These are phyloP conservation scores for Lutraria lutraria DNA, from an alignment of 2,888 invertebrate genomes.

Conservation along the genomic window DNA sequence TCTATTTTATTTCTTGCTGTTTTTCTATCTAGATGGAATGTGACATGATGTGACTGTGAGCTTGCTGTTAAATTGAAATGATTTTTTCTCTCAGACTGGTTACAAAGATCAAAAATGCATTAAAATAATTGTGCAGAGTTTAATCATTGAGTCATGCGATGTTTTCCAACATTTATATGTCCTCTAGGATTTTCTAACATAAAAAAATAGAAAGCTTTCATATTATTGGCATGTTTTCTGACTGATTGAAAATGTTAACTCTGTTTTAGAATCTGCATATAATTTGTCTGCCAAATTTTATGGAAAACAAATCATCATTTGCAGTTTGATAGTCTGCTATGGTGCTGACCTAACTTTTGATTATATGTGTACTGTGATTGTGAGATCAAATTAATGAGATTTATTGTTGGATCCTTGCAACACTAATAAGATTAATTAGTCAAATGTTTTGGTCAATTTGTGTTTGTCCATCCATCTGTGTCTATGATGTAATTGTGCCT, in stretches of 20 bases:
- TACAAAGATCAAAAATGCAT: background rate
- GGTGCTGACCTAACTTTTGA: background rate
- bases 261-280: background rate
- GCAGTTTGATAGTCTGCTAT: background rate
- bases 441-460: too few relatives aligned
- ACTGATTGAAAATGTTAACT: background rate
- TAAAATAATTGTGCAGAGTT: constrained; percentile 12
- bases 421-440: too few relatives aligned
- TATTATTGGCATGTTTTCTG: background rate
- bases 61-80: background rate
- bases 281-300: background rate
- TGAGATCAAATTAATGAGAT: too few relatives aligned
- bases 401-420: too few relatives aligned
- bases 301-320: background rate
- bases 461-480: too few relatives aligned
- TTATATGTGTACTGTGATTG: too few relatives aligned
- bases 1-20: too few relatives aligned
- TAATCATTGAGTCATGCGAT: background rate
- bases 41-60: background rate
- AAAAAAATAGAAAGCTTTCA: background rate
- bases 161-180: background rate
- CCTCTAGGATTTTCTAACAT: background rate
- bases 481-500: too few relatives aligned
- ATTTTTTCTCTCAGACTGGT: background rate
- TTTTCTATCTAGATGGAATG: background rate